Evolutionary conservation across 2,888 invertebrate species (phyloP), one percentile per base, ranked within the genome.

Genomic region (Volucella inflata): DNA sequence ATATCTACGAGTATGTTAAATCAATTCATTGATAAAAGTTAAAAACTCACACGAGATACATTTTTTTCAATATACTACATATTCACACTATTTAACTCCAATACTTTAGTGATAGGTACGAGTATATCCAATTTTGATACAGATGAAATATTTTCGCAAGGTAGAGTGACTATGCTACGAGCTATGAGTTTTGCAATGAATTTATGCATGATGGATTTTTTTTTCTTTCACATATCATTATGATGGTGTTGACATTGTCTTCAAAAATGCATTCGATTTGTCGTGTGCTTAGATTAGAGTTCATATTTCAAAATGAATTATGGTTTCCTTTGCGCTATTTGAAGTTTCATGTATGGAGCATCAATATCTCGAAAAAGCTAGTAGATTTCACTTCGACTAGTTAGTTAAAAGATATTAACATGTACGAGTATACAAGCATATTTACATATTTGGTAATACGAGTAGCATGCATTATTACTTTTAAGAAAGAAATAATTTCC

Each of bases 131-230:
- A 76, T 76, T 67, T 21, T 59, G 59, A 38, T 40, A 68, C 46
- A 74, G 14, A 46, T 62, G 17, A 10, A 67, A 36, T 6, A 12
- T 50, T 51, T 30, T 42, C 10, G 4, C n/a, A 42, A 8, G 16
- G 38, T 8, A 57, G 12, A 38, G 62, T 11, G 65, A 38, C 16
- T 0, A 12, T n/a, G 57, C 8, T 46, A 9, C 16, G 46, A 38
- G 9, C 12, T 46, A 11, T 42, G 9, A 38, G n/a, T 60, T 40
- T 44, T 36, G 67, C 30, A 68, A 68, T 60, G 6, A 51, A 38
- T 76, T 60, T 51, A 68, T 68, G 76, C 67, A 55, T 64, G 53
- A 74, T 48, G 46, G 17, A 40, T 36, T 64, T 64, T 55, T 51
- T 12, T 51, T 51, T 30, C 38, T 16, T 16, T 11, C 30, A 51